These are phyloP conservation scores for Agraylea sexmaculata DNA, from an alignment of 1,140 invertebrate genomes.

Conservation along the genomic window DNA sequence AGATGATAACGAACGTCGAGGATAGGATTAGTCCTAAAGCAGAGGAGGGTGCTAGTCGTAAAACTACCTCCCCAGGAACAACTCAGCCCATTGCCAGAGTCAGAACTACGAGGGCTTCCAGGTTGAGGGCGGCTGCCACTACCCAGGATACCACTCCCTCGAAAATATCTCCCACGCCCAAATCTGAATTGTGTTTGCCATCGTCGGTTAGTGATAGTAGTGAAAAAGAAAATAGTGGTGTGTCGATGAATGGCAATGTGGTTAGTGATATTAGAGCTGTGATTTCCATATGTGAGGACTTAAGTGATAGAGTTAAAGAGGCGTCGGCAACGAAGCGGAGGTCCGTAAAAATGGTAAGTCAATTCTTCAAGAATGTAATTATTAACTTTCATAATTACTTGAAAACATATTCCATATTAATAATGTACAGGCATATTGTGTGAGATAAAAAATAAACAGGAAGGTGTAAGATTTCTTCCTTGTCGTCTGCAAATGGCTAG, in stretches of 20 bases:
- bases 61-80: conserved; percentile 31
- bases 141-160: conserved; percentile 27
- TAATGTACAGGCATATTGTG: no score
- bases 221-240: conserved; percentile 3
- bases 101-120: conserved; percentile 57
- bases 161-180: not conserved
- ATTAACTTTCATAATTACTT: no score
- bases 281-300: conserved; percentile 14
- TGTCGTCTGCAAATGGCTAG: no score
- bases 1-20: no score
- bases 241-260: conserved; percentile 1
- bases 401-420: no score
- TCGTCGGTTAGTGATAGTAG: not conserved
- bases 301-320: conserved; percentile 13
- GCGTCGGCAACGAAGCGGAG: conserved; percentile 6
- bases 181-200: not conserved
- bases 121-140: conserved; percentile 50
- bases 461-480: no score
- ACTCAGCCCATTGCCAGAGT: conserved; percentile 38
- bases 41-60: not conserved
- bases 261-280: conserved; percentile 12
- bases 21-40: not conserved
- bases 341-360: conserved; percentile 12
- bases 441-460: no score
- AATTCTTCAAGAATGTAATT: no score